phyloP scores from a whole-genome alignment of 2,113 vertebrate species.

The Podilymbus podiceps region DNA sequence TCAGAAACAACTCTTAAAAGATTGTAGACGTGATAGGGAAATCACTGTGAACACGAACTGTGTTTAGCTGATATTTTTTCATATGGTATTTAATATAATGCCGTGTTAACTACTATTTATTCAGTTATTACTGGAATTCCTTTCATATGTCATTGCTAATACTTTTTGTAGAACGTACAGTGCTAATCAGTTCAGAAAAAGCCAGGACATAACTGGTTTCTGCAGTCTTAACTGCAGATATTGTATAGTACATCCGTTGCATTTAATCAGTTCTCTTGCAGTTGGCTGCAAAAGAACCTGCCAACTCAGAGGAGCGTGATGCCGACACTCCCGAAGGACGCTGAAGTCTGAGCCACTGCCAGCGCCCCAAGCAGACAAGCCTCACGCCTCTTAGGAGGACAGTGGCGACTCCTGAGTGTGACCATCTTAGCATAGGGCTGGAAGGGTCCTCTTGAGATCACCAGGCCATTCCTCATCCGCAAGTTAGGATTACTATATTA shows the following conservation, averaged over 20 bases:
- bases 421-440: neutral
- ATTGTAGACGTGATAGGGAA: neutral
- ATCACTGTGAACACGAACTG: neutral
- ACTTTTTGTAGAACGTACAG: neutral
- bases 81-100: neutral
- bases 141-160: neutral
- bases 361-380: neutral
- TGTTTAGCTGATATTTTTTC: neutral
- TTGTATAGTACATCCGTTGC: neutral
- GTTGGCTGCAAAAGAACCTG: neutral
- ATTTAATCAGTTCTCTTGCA: neutral
- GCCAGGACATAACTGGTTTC: neutral
- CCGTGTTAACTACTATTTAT: neutral
- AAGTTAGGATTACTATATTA: neutral
- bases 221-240: neutral
- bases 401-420: neutral
- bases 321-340: neutral
- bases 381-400: neutral
- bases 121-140: neutral
- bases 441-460: neutral
- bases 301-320: neutral
- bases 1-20: neutral
- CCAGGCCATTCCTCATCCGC: neutral
- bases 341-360: neutral
- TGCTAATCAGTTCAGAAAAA: neutral